These are phyloP conservation scores for Yponomeuta sedellus DNA, from an alignment of 2,888 invertebrate species.

Conservation along the genomic window DNA sequence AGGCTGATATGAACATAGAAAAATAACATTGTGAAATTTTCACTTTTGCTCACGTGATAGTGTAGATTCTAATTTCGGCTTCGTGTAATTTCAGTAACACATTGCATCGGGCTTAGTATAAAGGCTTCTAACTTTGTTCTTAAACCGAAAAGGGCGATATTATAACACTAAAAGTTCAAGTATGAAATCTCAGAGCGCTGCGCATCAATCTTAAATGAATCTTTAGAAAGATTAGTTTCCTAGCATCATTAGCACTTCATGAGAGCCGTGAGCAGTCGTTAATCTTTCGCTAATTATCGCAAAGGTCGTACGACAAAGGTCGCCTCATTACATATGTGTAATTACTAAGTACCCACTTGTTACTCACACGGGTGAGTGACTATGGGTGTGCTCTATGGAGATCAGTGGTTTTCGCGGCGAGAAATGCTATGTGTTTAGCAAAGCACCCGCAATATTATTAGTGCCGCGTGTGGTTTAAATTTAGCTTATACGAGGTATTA, in stretches of 20 bases:
- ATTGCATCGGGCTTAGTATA: too few relatives aligned
- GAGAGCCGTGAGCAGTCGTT: not conserved
- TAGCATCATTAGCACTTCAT: not conserved
- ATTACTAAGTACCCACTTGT: not conserved
- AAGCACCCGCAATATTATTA: not conserved
- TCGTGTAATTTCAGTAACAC: too few relatives aligned
- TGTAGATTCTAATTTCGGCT: too few relatives aligned
- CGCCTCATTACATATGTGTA: not conserved
- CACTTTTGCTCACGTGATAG: too few relatives aligned
- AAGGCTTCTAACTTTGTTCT: too few relatives aligned
- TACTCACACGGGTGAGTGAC: too few relatives aligned
- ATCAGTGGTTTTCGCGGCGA: not conserved
- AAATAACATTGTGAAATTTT: too few relatives aligned
- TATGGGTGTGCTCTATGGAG: not conserved
- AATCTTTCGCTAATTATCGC: conserved; percentile 1
- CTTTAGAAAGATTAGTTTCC: not conserved
- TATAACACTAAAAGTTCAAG: too few relatives aligned
- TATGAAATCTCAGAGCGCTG: not conserved
- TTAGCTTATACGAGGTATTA: too few relatives aligned
- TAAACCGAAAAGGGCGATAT: too few relatives aligned
- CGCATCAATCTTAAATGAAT: not conserved
- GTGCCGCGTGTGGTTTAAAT: not conserved
- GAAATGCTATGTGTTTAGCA: not conserved
- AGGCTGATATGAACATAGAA: too few relatives aligned
- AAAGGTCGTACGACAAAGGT: not conserved